A percentile compares a stretch with the other conserved stretches of the same genome.
Conservation (phyloP, 2,113 vertebrate species). For the Rhodinocichla rosea region DNA sequence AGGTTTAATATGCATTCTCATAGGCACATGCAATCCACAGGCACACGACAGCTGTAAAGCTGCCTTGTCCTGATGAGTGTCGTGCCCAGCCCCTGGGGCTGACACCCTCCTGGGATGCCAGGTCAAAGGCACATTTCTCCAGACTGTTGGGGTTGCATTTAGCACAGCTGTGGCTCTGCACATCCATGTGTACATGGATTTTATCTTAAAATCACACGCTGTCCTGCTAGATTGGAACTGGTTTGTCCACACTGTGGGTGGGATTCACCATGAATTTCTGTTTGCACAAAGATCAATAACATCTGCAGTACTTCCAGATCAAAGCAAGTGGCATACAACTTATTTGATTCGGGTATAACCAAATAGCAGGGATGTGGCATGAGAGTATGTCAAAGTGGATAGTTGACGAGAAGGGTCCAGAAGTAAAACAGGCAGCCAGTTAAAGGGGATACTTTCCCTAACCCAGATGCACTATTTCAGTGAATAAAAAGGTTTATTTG, state of each 20-base stretch:
- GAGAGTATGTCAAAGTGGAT: not conserved
- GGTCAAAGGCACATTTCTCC: not conserved
- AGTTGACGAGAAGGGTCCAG: not conserved
- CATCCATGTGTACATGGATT: not conserved
- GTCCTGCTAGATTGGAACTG: accelerated
- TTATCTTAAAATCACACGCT: not conserved
- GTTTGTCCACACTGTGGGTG: not conserved
- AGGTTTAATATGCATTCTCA: not conserved
- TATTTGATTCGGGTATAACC: not conserved
- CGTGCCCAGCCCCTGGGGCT: accelerated
- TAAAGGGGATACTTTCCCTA: not conserved
- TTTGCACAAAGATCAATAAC: not conserved
- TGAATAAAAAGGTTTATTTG: not conserved
- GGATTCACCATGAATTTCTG: not conserved
- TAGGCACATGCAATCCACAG: not conserved
- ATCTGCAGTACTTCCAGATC: not conserved
- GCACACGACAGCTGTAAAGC: not conserved
- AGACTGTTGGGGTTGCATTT: not conserved
- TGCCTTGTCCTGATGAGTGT: not conserved
- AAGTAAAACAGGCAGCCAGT: not conserved
- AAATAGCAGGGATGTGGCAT: not conserved
- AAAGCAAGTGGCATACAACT: not conserved
- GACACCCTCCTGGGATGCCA: not conserved
- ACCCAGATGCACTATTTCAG: not conserved
- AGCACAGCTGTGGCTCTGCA: accelerated